Base-by-base conservation (phyloP, 1,140 invertebrate species). In the Drosophila littoralis region DNA sequence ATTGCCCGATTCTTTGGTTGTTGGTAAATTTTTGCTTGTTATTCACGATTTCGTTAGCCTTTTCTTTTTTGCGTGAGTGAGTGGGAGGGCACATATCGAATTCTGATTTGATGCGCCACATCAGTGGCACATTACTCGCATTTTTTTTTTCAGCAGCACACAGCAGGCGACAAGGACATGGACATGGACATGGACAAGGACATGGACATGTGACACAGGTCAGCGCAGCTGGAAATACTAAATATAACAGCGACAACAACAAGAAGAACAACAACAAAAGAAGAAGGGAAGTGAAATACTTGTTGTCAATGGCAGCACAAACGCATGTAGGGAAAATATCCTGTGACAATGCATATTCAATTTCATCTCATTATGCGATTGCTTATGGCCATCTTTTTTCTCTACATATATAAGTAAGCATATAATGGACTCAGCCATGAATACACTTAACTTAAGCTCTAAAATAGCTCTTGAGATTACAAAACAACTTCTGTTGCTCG, bases 1-100 rank as follows among this genome's bases (percentile, higher is more conserved):
- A 86, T 86, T 86, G 83, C 83, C 83, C 76, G 63, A 77, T 88
- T 73, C 69, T 74, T 42, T 64, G 52, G 74, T 54, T 65, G 67
- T 46, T 43, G 46, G 45, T 40, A 66, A 52, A 38, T 51, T 46
- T 64, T 7, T 67, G 43, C 15, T 65, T 58, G 42, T 68, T 61
- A 72, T 65, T 77, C 58, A 59, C 55, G 32, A 51, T 72, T 74
- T 52, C 54, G n/a, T 48, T 60, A 58, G 64, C 75, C 64, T 85
- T 81, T 75, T 75, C 45, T 50, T n/a, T 42, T n/a, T 10, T 7
- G 13, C 10, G 22, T 42, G 38, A 6, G 9, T 35, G 8, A 8
- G 22, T 13, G 8, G 51, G 60, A 46, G 55, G 50, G 42, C 55
- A 74, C 61, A 79, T 83, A 82, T 82, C 76, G 80, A 83, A 75